These are phyloP conservation scores for Mormyrus hasselquistii DNA, from an alignment of 2,797 vertebrate species.

Conservation along the genomic window DNA sequence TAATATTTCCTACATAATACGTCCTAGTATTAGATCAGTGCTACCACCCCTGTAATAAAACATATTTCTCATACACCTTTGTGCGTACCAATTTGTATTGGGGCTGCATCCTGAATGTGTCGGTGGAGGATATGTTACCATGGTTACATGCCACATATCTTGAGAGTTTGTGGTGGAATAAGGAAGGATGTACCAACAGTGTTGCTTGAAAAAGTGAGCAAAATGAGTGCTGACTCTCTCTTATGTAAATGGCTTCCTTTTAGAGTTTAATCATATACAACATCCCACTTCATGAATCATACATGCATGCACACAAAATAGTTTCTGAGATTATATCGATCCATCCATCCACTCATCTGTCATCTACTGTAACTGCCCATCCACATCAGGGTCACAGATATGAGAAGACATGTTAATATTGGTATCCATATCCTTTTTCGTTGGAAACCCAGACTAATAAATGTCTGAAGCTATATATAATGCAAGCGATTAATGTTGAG, in stretches of 20 bases:
- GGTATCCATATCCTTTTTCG: background rate
- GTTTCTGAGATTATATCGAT: background rate
- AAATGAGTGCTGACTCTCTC: background rate
- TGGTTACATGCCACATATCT: slow-evolving; percentile 36
- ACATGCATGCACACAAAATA: background rate
- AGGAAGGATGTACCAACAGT: background rate
- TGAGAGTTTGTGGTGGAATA: slow-evolving; percentile 11
- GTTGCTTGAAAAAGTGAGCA: background rate
- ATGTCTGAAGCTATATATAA: background rate
- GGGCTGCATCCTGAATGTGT: background rate
- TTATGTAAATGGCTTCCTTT: background rate
- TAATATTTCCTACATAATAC: background rate
- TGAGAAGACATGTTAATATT: background rate
- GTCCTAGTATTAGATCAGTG: background rate
- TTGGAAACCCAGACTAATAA: background rate
- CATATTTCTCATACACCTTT: background rate
- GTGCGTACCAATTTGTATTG: background rate
- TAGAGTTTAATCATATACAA: background rate
- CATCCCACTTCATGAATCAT: background rate
- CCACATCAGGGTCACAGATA: background rate
- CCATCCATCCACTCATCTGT: background rate
- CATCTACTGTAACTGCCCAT: background rate
- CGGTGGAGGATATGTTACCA: slow-evolving; percentile 29
- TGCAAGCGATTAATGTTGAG: background rate
- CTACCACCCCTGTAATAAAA: slow-evolving; percentile 8